Evolutionary conservation across 2,888 invertebrate genomes (phyloP).

Genomic region (Athripsodes cinereus): DNA sequence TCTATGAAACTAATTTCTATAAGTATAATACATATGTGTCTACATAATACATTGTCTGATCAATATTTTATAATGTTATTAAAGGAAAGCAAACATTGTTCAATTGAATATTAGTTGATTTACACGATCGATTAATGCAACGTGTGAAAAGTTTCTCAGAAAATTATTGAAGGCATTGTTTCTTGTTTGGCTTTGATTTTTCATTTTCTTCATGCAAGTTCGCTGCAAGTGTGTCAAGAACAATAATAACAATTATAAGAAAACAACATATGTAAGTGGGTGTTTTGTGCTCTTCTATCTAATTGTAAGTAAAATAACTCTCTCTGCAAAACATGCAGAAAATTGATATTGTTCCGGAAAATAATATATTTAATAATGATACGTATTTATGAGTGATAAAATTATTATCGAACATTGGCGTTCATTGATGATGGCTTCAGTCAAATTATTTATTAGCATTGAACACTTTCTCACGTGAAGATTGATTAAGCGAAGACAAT

Average conservation of each 20-base stretch:
- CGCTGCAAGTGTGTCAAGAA: not conserved
- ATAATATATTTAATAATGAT: not conserved
- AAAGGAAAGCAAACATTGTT: no score
- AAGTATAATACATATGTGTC: no score
- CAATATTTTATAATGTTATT: no score
- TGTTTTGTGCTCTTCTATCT: not conserved
- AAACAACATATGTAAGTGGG: not conserved
- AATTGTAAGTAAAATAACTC: conserved; percentile 9
- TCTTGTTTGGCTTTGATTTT: not conserved
- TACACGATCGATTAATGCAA: no score
- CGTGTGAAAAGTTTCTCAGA: no score
- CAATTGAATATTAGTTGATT: no score
- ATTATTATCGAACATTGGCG: conserved; percentile 6
- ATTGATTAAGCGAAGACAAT: conserved; percentile 13
- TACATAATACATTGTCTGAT: no score
- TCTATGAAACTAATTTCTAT: no score
- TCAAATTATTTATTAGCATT: not conserved
- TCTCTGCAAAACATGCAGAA: conserved; percentile 15
- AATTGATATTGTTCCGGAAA: conserved; percentile 18
- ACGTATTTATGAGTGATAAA: conserved; percentile 7
- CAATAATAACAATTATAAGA: not conserved
- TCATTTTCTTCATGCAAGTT: not conserved
- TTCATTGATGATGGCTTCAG: not conserved
- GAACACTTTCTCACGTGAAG: conserved; percentile 13
- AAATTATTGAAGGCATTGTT: not conserved